Base-by-base conservation (phyloP, 2,888 invertebrate species). In the Caenorhabditis panamensis region DNA sequence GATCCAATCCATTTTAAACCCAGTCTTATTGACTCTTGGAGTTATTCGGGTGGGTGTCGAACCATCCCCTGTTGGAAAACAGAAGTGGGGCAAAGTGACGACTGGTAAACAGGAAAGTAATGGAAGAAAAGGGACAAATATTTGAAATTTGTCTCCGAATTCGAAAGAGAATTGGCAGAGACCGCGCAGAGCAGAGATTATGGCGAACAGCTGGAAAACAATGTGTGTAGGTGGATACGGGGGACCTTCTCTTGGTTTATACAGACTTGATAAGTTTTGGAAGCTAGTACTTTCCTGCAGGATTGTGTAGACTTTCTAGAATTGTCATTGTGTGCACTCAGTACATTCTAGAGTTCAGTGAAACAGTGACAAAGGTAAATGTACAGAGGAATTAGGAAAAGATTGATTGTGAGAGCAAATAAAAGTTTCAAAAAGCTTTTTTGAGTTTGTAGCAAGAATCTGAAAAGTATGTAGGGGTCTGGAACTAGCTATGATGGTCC, bases 21-120 rank as follows among this genome's bases (percentile, higher is more conserved):
- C 51, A 4, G 28, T 31, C 16, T 6, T 68, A 54, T 64, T 77
- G 68, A 69, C 77, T 44, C 36, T 78, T 59, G 20, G 64, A 77
- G 68, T 69, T 68, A 69, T 69, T 77, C 56, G 51, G 49, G 77
- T 77, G 77, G 77, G 77, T 69, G 77, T 77, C 62, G 73, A 61
- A 66, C 61, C 66, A 61, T 67, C 26, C 20, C 28, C 28, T 16
- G 59, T n/a, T 4, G 16, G 54, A 54, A 75, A 75, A 75, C 64
- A 75, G 47, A 75, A 58, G 58, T 63, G 62, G 41, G 24, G 16
- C 24, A 8, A 62, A 49, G 37, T 66, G 75, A 64, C 47, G 56
- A 67, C 58, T 59, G 49, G 64, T 64, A 73, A 73, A 73, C 64
- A 64, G n/a, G 47, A 44, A 41, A 13, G 41, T 11, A 2, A 18